Evolutionary conservation across 2,797 vertebrate genomes (phyloP).

Genomic region (Sebastiscus albofasciatus): DNA sequence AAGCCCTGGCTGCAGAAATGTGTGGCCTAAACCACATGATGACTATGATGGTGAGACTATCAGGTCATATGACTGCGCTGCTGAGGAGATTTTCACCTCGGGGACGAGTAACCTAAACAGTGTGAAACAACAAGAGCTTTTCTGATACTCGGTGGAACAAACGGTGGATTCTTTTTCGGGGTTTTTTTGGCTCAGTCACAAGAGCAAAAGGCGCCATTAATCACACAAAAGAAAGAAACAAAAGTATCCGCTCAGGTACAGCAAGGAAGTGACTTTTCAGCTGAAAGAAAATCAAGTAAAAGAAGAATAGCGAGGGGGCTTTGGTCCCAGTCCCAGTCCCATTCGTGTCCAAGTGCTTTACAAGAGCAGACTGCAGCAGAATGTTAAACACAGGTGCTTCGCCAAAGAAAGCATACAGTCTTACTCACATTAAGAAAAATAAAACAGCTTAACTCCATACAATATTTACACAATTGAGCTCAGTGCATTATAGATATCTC

Average conservation of each 20-base stretch:
- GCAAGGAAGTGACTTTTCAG: conserved; percentile 36
- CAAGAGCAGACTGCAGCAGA: conserved; percentile 49
- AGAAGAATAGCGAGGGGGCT: conserved; percentile 24
- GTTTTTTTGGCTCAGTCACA: conserved; percentile 23
- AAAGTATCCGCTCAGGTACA: background rate
- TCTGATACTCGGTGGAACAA: conserved; percentile 10
- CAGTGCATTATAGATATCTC: conserved; percentile 57
- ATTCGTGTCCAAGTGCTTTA: conserved; percentile 61
- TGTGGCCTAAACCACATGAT: conserved; percentile 48
- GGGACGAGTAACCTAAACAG: conserved; percentile 16
- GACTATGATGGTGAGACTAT: conserved; percentile 18
- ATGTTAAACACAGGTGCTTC: conserved; percentile 54
- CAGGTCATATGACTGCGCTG: conserved; percentile 38
- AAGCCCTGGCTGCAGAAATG: conserved; percentile 40
- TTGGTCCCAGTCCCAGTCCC: conserved; percentile 60
- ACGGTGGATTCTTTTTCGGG: conserved; percentile 5
- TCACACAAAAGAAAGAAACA: conserved; percentile 6
- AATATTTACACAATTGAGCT: conserved; percentile 60
- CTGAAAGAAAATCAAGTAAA: conserved; percentile 54
- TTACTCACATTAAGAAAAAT: conserved; percentile 55
- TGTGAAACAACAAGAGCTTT: conserved; percentile 14
- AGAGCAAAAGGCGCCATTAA: conserved; percentile 34
- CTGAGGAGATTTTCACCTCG: background rate
- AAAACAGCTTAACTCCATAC: conserved; percentile 46
- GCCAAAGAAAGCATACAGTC: conserved; percentile 41